Conservation (phyloP, 2,113 vertebrate genomes). For the Elephantulus edwardii region DNA sequence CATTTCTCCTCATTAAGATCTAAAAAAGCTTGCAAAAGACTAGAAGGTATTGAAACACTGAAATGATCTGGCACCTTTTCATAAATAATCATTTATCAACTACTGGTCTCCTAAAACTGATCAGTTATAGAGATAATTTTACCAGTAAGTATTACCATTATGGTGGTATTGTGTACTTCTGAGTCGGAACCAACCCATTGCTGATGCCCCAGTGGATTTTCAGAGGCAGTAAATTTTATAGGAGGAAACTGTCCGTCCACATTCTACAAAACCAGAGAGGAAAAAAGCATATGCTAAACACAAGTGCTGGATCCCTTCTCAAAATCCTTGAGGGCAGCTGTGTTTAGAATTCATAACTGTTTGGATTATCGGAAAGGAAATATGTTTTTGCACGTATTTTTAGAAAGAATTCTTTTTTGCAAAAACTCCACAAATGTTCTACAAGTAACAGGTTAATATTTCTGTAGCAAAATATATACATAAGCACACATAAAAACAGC, state of each 20-base stretch:
- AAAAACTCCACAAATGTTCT: background rate
- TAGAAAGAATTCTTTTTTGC: background rate
- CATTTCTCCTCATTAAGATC: background rate
- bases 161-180: no score
- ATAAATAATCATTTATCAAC: background rate
- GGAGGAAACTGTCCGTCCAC: no score
- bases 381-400: background rate
- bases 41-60: background rate
- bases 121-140: slow-evolving; percentile 19
- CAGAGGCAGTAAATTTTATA: no score
- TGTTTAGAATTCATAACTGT: slow-evolving; percentile 20
- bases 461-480: slow-evolving; percentile 16
- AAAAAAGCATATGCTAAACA: background rate
- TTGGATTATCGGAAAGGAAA: background rate
- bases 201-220: no score
- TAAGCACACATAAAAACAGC: background rate
- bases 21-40: background rate
- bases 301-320: background rate
- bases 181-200: no score
- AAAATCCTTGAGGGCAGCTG: background rate
- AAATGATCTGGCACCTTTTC: background rate
- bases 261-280: background rate
- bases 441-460: background rate
- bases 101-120: background rate
- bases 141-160: background rate